These are phyloP conservation scores for Scrobipalpa costella DNA, from an alignment of 2,888 invertebrate genomes.

Conservation along the genomic window DNA sequence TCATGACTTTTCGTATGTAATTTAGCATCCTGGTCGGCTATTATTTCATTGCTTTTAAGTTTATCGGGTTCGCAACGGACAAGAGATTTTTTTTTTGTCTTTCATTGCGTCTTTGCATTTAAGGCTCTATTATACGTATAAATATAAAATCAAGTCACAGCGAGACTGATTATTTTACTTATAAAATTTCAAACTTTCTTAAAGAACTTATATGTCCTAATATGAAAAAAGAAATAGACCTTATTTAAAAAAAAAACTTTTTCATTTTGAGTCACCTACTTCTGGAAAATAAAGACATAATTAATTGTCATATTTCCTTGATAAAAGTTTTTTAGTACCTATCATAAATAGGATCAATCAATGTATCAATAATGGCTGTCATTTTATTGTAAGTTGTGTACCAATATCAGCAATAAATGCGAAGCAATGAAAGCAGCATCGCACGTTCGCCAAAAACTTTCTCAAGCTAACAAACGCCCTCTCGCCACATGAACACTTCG, in stretches of 20 bases:
- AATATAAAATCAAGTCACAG: neutral
- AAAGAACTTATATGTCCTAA: too few species aligned
- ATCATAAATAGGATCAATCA: too few species aligned
- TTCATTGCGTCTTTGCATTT: conserved; percentile 2
- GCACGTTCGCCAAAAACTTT: neutral
- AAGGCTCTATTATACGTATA: neutral
- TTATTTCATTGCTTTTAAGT: conserved; percentile 13
- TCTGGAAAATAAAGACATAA: too few species aligned
- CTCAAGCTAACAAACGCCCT: neutral
- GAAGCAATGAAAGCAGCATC: conserved; percentile 4
- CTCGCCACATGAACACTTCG: conserved; percentile 9
- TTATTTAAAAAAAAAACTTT: too few species aligned
- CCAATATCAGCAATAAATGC: neutral
- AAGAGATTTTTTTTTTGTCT: neutral
- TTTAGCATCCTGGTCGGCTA: conserved; percentile 38
- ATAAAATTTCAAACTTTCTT: too few species aligned
- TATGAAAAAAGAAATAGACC: too few species aligned
- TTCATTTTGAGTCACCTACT: too few species aligned
- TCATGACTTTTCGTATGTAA: conserved; percentile 40
- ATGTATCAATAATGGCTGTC: too few species aligned
- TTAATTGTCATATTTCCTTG: too few species aligned
- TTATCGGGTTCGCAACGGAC: neutral
- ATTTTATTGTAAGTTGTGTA: too few species aligned
- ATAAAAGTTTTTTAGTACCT: too few species aligned
- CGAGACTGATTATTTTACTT: too few species aligned